Conservation (phyloP, 1,140 invertebrate genomes). For the Drosophila elegans region DNA sequence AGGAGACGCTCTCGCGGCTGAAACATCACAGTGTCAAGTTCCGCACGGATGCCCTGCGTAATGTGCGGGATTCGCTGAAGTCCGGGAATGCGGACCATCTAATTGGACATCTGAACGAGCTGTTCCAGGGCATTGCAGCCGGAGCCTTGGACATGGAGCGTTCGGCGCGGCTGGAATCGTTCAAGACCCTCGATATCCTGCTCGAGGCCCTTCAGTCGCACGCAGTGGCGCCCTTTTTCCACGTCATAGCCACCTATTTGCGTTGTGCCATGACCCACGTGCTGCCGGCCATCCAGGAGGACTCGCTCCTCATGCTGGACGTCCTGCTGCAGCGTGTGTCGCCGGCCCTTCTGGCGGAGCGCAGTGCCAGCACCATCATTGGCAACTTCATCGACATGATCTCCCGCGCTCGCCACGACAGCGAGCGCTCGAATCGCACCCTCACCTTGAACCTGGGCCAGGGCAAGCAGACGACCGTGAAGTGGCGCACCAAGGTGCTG, state of each 20-base stretch:
- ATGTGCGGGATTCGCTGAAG: constrained; percentile 89
- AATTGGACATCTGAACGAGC: constrained; percentile 87
- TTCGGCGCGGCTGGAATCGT: constrained; percentile 88
- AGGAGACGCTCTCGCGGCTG: constrained; percentile 90
- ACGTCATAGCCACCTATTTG: constrained; percentile 91
- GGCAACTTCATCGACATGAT: constrained; percentile 93
- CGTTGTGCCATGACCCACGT: constrained; percentile 95
- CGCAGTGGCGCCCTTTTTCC: constrained; percentile 89
- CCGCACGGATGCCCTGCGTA: constrained; percentile 89
- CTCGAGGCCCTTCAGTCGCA: constrained; percentile 86
- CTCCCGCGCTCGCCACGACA: constrained; percentile 88
- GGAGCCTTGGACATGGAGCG: constrained; percentile 90
- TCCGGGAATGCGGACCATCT: constrained; percentile 84
- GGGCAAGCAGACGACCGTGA: constrained; percentile 88
- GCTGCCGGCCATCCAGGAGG: constrained; percentile 91
- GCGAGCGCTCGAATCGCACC: constrained; percentile 87
- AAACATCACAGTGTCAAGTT: constrained; percentile 92
- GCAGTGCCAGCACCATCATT: constrained; percentile 88
- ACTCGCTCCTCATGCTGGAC: constrained; percentile 92
- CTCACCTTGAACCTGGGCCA: constrained; percentile 88
- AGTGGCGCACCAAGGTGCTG: constrained; percentile 91
- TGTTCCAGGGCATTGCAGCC: constrained; percentile 89
- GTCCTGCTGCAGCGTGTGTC: constrained; percentile 88
- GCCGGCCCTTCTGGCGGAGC: constrained; percentile 86
- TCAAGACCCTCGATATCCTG: constrained; percentile 89